These are phyloP conservation scores for Scolopax rusticola DNA, from an alignment of 2,797 vertebrate species.

Conservation along the genomic window DNA sequence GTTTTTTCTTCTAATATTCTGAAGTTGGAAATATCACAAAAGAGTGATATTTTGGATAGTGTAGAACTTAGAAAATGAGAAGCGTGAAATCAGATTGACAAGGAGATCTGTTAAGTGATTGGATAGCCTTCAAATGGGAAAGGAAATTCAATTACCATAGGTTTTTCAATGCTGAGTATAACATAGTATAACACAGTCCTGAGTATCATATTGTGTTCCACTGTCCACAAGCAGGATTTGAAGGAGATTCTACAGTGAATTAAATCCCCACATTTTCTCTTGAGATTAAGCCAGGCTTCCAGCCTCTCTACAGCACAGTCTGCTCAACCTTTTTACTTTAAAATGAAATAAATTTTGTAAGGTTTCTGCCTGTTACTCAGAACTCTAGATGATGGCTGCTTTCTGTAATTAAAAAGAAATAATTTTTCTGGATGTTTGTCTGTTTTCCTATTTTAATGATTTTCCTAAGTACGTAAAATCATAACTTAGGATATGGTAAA, in stretches of 20 bases:
- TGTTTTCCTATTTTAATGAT: not conserved
- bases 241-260: not conserved
- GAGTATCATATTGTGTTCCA: not conserved
- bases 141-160: not conserved
- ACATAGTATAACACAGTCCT: not conserved
- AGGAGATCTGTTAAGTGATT: not conserved
- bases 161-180: not conserved
- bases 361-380: not conserved
- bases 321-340: not conserved
- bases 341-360: not conserved
- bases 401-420: not conserved
- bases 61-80: not conserved
- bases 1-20: not conserved
- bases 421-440: not conserved
- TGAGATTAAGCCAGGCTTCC: not conserved
- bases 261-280: not conserved
- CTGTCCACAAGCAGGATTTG: not conserved
- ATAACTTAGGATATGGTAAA: not conserved
- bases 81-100: conserved; percentile 23
- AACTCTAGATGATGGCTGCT: not conserved
- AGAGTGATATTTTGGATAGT: not conserved
- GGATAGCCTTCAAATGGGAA: not conserved
- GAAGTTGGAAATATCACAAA: not conserved
- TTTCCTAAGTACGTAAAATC: not conserved
- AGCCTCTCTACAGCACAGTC: not conserved